These are phyloP conservation scores for Gallinago stenura DNA, from an alignment of 2,797 vertebrate genomes.

Conservation along the genomic window DNA sequence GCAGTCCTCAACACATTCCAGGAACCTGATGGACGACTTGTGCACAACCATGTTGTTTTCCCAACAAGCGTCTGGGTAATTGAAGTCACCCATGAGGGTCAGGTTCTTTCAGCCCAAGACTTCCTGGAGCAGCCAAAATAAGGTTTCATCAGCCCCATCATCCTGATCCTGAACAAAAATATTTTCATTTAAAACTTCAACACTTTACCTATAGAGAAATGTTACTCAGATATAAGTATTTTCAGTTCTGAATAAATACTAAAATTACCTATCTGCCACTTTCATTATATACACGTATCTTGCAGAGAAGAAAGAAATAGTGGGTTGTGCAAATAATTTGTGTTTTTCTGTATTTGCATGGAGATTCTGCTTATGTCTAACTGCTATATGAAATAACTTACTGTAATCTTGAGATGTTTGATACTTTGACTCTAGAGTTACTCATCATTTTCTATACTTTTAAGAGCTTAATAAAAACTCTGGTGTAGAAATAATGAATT, in stretches of 20 bases:
- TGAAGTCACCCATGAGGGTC: not conserved
- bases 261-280: not conserved
- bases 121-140: not conserved
- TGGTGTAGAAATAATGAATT: not conserved
- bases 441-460: not conserved
- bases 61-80: not conserved
- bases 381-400: not conserved
- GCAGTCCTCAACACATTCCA: fast-evolving
- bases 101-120: not conserved
- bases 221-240: not conserved
- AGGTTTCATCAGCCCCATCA: not conserved
- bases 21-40: not conserved
- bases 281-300: not conserved
- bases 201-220: not conserved
- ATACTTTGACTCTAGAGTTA: not conserved
- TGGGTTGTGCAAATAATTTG: not conserved
- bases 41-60: fast-evolving
- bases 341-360: not conserved
- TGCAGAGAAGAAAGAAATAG: not conserved
- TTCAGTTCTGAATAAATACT: not conserved
- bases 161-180: not conserved
- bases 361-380: not conserved
- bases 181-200: not conserved
- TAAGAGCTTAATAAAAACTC: not conserved
- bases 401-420: not conserved